Evolutionary conservation across 2,888 invertebrate species (phyloP).

Genomic region (Ommatoiulus sabulosus): DNA sequence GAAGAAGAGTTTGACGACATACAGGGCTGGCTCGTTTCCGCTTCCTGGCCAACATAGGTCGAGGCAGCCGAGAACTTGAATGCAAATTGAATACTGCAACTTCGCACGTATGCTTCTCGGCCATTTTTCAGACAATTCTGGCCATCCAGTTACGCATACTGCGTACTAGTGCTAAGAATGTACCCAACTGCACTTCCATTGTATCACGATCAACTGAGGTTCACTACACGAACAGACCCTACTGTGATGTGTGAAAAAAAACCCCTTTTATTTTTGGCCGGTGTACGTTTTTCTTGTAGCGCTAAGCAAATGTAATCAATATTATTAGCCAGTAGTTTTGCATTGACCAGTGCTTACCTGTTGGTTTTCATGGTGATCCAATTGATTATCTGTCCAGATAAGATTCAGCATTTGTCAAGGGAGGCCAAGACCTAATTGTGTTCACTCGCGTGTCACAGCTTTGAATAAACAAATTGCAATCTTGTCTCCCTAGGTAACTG

Average conservation of each 20-base stretch:
- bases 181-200: background rate
- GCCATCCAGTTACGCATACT: background rate
- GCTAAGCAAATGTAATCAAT: conserved; percentile 5
- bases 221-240: background rate
- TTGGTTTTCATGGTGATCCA: conserved; percentile 36
- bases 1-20: background rate
- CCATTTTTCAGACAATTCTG: background rate
- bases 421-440: conserved; percentile 45
- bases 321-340: background rate
- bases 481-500: background rate
- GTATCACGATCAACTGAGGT: background rate
- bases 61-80: background rate
- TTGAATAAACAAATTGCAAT: conserved; percentile 25
- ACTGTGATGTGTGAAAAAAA: background rate
- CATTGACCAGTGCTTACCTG: conserved; percentile 7
- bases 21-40: background rate
- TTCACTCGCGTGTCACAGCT: conserved; percentile 38
- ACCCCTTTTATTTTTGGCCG: background rate
- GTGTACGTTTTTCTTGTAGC: background rate
- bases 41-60: conserved; percentile 12
- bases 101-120: conserved; percentile 1
- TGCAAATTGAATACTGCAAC: background rate
- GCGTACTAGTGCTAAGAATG: background rate
- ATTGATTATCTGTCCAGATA: conserved; percentile 40
- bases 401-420: conserved; percentile 5